Base-by-base conservation (phyloP, 2,797 vertebrate genomes). In the Sebastes hubbsi region DNA sequence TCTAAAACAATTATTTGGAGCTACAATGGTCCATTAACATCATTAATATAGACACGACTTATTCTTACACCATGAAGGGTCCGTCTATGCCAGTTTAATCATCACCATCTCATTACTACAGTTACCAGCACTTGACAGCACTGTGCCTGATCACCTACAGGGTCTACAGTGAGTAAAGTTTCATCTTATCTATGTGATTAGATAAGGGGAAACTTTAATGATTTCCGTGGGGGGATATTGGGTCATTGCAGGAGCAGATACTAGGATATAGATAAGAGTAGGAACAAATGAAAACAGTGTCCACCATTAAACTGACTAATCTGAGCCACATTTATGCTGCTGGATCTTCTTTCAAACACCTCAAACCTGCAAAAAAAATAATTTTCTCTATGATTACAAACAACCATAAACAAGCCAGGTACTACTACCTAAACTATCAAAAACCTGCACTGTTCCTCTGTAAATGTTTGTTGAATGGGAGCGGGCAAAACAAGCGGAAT, bases 401-500 rank as follows among this genome's bases (percentile, higher is more conserved):
- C 70, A 83, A 66, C 68, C 60, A 60, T 27, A 70, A 75, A 81
- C 58, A 80, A 82, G 61, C 9, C 36, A 61, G 27, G 70, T 10
- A 71, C 58, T 18, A 61, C 13, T 62, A 46, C 42, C 16, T 72
- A 60, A 87, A 67, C 75, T 18, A 80, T 54, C 49, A 27, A 64
- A 87, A 88, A 77, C 56, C 66, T n/a, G 63, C 52, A 69, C 42
- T 2, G 59, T 52, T 72, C 32, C 30, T 66, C 64, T 77, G 79
- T 81, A 81, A 89, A 89, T 87, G 88, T 91, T 92, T 91, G 79
- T 77, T 83, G 73, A 90, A 91, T 34, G 49, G 64, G 65, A 86
- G 81, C 78, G 68, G 68, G 80, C 77, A 84, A 89, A 89, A 91
- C 77, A 69, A 82, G 72, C 27, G 1, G 78, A 87, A 30, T 68